Base-by-base conservation (phyloP, 2,797 vertebrate genomes). In the Sebastes baramenuke region DNA sequence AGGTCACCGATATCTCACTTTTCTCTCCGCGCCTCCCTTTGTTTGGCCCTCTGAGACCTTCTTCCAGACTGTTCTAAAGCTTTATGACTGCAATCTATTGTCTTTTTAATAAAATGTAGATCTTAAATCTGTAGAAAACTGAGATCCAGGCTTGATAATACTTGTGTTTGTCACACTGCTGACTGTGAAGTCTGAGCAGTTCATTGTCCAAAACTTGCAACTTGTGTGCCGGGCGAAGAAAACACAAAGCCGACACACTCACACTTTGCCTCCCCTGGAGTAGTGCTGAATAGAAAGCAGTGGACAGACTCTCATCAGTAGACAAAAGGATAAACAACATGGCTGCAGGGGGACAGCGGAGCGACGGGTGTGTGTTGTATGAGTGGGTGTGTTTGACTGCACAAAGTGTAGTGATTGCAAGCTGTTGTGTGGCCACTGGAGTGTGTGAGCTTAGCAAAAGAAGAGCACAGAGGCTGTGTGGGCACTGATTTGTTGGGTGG, bases 361-460 rank as follows among this genome's bases (percentile, higher is more conserved):
- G 7, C 3, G 3, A n/a, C 18, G 3, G 12, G 18, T 49, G 61
- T 54, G 36, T 59, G 36, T 52, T 72, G 73, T 46, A 49, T n/a
- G 38, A 25, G 68, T 56, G 38, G 25, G 27, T 75, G 52, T 27
- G 22, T 56, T 20, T 36, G 59, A 55, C 59, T 14, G 30, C 62
- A 74, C 30, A 59, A 58, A 64, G 18, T 27, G 32, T 29, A 46
- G 67, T 68, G 75, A 75, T 65, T 65, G 64, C 58, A n/a, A 8
- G 59, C 52, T 72, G 76, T 34, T 81, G 68, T 60, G 2, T 22
- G 81, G 61, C 66, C 71, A 84, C 68, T 42, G 54, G 72, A 69
- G 77, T 79, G 81, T 74, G 75, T 62, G 82, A 79, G 81, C 61
- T 73, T 2, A 78, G 71, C 73, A 61, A 27, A 72, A 59, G 68